Evolutionary conservation across 2,888 invertebrate species (phyloP).

Genomic region (Macropis europaea): DNA sequence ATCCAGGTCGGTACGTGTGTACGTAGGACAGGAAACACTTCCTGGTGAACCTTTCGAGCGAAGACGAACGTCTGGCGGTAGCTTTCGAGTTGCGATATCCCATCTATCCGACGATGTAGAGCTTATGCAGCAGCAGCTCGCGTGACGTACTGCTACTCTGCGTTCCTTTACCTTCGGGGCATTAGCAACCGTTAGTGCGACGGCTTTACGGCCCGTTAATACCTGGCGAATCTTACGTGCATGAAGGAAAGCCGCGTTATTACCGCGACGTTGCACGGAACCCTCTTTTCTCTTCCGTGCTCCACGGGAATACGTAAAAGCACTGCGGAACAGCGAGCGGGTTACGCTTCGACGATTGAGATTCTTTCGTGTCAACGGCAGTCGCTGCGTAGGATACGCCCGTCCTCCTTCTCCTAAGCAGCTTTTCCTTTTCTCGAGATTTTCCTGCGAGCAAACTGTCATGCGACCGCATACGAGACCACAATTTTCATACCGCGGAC

Average conservation of each 20-base stretch:
- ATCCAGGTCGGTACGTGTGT: constrained; percentile 17
- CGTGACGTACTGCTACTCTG: constrained; percentile 42
- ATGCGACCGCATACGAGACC: too few species aligned
- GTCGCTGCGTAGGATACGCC: too few species aligned
- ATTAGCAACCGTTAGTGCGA: constrained; percentile 53
- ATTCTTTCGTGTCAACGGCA: background rate
- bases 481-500: too few species aligned
- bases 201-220: constrained; percentile 54
- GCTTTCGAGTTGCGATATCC: constrained; percentile 43
- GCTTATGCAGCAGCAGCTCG: constrained; percentile 50
- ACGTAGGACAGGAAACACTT: constrained; percentile 11
- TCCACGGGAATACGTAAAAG: constrained; percentile 4
- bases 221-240: constrained; percentile 53
- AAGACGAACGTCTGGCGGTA: constrained; percentile 38
- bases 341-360: background rate
- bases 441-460: too few species aligned
- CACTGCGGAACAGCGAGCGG: constrained; percentile 17
- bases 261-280: constrained; percentile 49
- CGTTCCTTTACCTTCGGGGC: constrained; percentile 53
- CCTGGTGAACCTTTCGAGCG: constrained; percentile 14
- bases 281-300: background rate
- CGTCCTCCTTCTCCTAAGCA: too few species aligned
- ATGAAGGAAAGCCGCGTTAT: constrained; percentile 32
- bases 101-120: constrained; percentile 36
- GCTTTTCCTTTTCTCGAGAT: too few species aligned